Evolutionary conservation across 2,888 invertebrate genomes (phyloP).

Genomic region (Rotaria magnacalcarata): DNA sequence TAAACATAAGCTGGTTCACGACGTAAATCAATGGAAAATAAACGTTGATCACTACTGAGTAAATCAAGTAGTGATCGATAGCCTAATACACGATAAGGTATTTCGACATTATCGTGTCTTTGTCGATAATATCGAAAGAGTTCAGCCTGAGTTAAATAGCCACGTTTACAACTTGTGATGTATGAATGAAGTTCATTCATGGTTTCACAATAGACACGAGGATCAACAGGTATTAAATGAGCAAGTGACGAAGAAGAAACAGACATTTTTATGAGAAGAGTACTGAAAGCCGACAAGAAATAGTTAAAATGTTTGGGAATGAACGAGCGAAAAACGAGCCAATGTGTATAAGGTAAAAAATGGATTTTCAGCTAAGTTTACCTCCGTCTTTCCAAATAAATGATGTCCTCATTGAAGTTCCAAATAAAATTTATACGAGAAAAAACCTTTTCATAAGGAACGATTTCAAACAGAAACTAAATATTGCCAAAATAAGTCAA

Average conservation of each 20-base stretch:
- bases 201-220: constrained; percentile 16
- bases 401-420: background rate
- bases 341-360: background rate
- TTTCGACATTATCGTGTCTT: background rate
- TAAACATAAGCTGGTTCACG: constrained; percentile 19
- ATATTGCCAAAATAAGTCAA: background rate
- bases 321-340: background rate
- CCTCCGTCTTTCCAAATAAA: background rate
- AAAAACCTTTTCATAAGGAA: background rate
- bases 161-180: background rate
- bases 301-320: background rate
- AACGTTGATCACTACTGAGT: constrained; percentile 17
- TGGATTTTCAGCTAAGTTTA: background rate
- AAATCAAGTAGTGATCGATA: constrained; percentile 28
- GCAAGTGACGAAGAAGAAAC: background rate
- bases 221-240: background rate
- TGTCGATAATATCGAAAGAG: constrained; percentile 22
- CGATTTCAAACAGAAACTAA: background rate
- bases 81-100: constrained; percentile 13
- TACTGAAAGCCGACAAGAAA: background rate
- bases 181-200: constrained; percentile 22
- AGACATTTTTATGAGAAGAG: background rate
- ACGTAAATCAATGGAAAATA: constrained; percentile 11
- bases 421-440: no score
- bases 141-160: background rate